Base-by-base conservation (phyloP, 2,888 invertebrate genomes). In the Agrotis exclamationis region DNA sequence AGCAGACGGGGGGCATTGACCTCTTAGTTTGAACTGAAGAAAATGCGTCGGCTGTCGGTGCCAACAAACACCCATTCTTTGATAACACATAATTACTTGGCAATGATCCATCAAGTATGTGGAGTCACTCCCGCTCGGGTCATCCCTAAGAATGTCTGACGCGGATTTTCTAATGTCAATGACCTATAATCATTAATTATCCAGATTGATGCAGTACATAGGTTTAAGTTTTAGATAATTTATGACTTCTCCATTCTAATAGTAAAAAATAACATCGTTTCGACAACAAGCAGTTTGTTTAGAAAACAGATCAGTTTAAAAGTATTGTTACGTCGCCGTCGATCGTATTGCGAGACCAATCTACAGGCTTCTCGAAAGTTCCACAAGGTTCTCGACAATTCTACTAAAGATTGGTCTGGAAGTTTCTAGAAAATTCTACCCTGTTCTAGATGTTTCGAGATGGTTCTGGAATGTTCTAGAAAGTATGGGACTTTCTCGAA, bases 71-170 rank as follows among this genome's bases (percentile, higher is more conserved):
- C 71, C 82, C 62, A 79, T 74, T 82, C 70, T 76, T 83, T 67
- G 71, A 73, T 82, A 83, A 70, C 66, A 77, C 57, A 80, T 74
- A 80, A 86, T 84, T 82, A 82, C 83, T 87, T 89, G 88, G 86
- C 87, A 87, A 83, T 85, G 75, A 73, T 85, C 89, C 87, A 89
- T 84, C 76, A 67, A 75, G 72, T 70, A 78, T 77, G 79, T 70
- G 75, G 76, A 86, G 80, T 83, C 82, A 77, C 77, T 83, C 57
- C 47, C 58, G 60, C 59, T 66, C 24, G 77, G 82, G 80, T 71
- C 77, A 72, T 78, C 66, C 72, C 48, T 51, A 18, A 56, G 45
- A 76, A 70, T 62, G 54, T 63, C 66, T 58, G 70, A 58, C 54
- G 63, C 48, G 47, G 16, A 48, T 59, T 63, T 68, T 59, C 69